Percentiles rank a stretch among this genome's conserved stretches.
These are phyloP conservation scores for Vidua chalybeata DNA, from an alignment of 2,113 vertebrate species.

Conservation along the genomic window DNA sequence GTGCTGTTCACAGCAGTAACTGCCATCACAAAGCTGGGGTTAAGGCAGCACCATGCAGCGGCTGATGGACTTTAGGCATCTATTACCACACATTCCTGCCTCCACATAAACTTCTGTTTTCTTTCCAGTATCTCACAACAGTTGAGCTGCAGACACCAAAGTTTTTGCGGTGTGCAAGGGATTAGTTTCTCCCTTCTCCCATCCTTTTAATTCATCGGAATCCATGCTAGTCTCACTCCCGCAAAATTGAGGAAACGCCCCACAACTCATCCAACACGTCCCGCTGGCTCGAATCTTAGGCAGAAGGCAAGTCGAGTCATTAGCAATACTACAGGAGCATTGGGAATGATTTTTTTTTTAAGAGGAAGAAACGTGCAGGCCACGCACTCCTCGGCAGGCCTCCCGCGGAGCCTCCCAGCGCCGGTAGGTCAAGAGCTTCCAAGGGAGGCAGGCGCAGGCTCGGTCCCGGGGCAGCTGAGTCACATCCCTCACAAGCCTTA, in stretches of 20 bases:
- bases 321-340: too few species aligned
- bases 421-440: fast-evolving
- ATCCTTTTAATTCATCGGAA: neutral
- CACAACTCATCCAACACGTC: neutral
- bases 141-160: neutral
- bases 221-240: fast-evolving
- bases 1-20: neutral
- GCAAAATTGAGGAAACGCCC: neutral
- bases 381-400: fast-evolving
- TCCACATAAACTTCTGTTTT: neutral
- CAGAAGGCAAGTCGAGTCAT: neutral
- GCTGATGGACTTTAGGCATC: neutral
- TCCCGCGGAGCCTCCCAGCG: fast-evolving
- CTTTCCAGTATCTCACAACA: neutral
- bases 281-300: neutral
- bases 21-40: neutral
- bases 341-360: fast-evolving
- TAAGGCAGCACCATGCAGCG: neutral
- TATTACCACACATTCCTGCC: fast-evolving
- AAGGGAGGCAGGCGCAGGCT: fast-evolving
- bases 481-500: fast-evolving
- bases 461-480: fast-evolving
- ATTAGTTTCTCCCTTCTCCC: fast-evolving
- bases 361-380: fast-evolving
- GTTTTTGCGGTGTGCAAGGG: neutral